phyloP scores from a whole-genome alignment of 53 echinoderm and acorn worm genomes.

The Luidia sarsii region DNA sequence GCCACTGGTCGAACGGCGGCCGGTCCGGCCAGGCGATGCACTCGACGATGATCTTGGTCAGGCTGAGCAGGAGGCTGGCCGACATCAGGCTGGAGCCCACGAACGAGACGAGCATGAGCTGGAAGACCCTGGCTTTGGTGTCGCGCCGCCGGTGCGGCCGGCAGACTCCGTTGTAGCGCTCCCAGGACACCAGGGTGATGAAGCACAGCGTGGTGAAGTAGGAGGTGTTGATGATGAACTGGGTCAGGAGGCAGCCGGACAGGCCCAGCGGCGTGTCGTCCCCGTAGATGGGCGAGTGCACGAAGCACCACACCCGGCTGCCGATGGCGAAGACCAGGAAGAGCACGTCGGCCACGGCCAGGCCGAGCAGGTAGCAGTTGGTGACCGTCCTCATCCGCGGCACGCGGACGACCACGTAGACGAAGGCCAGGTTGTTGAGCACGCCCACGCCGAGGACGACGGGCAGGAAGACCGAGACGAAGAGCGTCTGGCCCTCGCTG shows the following conservation, averaged over 20 bases:
- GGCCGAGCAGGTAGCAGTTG: slow-evolving; percentile 83
- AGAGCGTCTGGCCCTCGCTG: slow-evolving; percentile 55
- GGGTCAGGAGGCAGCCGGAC: slow-evolving; percentile 56
- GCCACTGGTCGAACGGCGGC: slow-evolving; percentile 45
- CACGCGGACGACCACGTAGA: slow-evolving; percentile 81
- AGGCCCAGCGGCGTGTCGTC: slow-evolving; percentile 61
- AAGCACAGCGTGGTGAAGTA: slow-evolving; percentile 70
- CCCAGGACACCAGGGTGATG: slow-evolving; percentile 74
- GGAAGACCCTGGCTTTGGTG: slow-evolving; percentile 23
- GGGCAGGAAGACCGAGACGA: slow-evolving; percentile 60
- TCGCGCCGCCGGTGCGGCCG: slow-evolving; percentile 47
- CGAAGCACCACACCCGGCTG: slow-evolving; percentile 54
- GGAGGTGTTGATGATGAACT: slow-evolving; percentile 63
- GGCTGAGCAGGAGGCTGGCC: slow-evolving; percentile 33
- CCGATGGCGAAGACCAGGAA: slow-evolving; percentile 66
- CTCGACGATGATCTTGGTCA: slow-evolving; percentile 21
- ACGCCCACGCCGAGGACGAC: slow-evolving; percentile 71
- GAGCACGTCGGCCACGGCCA: slow-evolving; percentile 82
- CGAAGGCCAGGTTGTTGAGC: slow-evolving; percentile 76
- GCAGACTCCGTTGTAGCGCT: slow-evolving; percentile 71
- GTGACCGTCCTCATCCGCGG: slow-evolving; percentile 84
- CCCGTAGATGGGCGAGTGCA: slow-evolving; percentile 62
- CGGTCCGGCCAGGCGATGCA: slow-evolving; percentile 66
- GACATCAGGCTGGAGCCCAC: slow-evolving; percentile 54
- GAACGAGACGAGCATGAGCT: slow-evolving; percentile 40